Evolutionary conservation across 2,888 invertebrate species (phyloP).

Genomic region (Osmoderma eremita): DNA sequence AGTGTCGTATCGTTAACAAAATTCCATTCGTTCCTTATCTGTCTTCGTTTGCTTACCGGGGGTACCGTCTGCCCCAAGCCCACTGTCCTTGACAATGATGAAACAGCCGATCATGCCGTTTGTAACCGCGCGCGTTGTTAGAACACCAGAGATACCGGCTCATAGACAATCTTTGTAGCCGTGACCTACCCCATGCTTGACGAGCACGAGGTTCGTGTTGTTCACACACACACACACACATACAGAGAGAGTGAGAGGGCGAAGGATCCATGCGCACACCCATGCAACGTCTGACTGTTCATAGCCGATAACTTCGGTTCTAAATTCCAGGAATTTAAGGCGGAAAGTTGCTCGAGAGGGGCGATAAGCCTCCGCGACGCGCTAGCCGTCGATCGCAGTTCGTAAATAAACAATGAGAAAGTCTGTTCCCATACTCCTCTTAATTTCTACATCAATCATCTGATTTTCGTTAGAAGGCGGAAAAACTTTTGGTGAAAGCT

Average conservation of each 20-base stretch:
- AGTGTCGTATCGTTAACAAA: conserved; percentile 37
- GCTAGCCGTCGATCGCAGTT: not conserved
- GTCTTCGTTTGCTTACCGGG: conserved; percentile 11
- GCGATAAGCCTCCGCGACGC: conserved; percentile 4
- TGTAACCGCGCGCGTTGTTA: conserved; percentile 15
- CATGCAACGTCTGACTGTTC: not conserved
- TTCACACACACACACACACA: conserved; percentile 6
- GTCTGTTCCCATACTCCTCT: not conserved
- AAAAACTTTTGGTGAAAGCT: too few relatives aligned
- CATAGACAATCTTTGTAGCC: conserved; percentile 20
- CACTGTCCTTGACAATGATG: conserved; percentile 21
- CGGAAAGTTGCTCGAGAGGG: conserved; percentile 10
- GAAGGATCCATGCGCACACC: not conserved
- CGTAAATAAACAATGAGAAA: conserved; percentile 18
- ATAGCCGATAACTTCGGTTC: not conserved
- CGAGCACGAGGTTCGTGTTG: conserved; percentile 11
- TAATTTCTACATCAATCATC: too few relatives aligned
- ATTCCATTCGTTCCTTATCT: conserved; percentile 23
- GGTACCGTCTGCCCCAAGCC: conserved; percentile 2
- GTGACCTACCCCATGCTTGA: conserved; percentile 35
- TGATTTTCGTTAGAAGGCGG: too few relatives aligned
- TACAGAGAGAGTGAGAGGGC: too few relatives aligned
- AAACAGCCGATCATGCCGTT: conserved; percentile 8
- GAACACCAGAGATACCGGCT: not conserved
- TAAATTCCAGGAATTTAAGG: conserved; percentile 20